Base-by-base conservation (phyloP, 2,797 vertebrate genomes). In the Sebastes trivittatus region DNA sequence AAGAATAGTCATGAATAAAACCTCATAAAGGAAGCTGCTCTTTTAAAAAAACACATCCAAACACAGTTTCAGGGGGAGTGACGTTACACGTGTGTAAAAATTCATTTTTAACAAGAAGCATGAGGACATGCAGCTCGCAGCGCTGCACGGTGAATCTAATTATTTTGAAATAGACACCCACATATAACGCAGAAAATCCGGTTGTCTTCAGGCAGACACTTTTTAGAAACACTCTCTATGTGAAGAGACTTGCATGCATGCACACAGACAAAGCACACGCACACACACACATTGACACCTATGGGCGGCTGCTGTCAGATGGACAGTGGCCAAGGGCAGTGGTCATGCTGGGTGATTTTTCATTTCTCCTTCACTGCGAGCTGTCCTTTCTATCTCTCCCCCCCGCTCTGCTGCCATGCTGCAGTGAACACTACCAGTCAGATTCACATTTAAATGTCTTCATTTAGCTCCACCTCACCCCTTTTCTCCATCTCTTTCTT, bases 261-360 rank as follows among this genome's bases (percentile, higher is more conserved):
- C 38, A 80, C 23, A 49, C 42, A 78, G 34, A 72, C 75, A 78
- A 7, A 86, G 77, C 83, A n/a, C 78, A 67, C 66, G 18, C 59
- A 38, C 49, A 78, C 67, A 80, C 38, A 76, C 68, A 80, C 67
- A 69, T 18, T 58, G 54, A 82, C 85, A 88, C 60, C 16, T 76
- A 69, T 70, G 80, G 64, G 36, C 59, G 13, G 75, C 56, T 77
- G 77, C 78, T 86, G 85, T 92, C 87, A 90, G 85, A 84, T 86
- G 87, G 88, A 87, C 83, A 58, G 55, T 69, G 81, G 84, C 90
- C 89, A 86, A 92, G 87, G 85, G 87, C 91, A 89, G 77, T 87
- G 86, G 90, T 91, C 89, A 89, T 86, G 90, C 88, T 90, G 92
- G 75, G 81, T 91, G 91, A 73, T 82, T 90, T 91, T 82, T 91